A percentile compares a stretch with the other conserved stretches of the same genome.
Evolutionary conservation across 2,888 invertebrate genomes (phyloP).

Genomic region (Leptinotarsa tumamoca): DNA sequence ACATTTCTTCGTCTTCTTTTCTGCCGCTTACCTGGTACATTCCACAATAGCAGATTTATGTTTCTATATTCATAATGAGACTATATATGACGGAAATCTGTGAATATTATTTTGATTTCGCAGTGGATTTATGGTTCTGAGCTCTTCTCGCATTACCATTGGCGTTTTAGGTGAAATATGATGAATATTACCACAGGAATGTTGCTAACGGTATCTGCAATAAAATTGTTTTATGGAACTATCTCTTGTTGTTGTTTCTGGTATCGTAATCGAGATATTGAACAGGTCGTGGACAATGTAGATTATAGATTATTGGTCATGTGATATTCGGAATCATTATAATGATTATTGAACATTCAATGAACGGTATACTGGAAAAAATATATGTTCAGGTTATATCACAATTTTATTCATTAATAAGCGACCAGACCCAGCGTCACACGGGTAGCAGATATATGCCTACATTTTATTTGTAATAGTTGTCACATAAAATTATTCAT

Average conservation of each 20-base stretch:
- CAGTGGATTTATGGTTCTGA: constrained; percentile 47
- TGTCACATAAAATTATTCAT: too few species aligned
- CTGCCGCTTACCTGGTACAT: constrained; percentile 46
- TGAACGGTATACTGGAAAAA: not conserved
- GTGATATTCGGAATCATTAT: not conserved
- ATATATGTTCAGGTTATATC: not conserved
- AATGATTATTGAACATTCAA: not conserved
- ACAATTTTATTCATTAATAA: not conserved
- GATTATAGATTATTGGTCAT: constrained; percentile 2
- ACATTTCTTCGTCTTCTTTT: constrained; percentile 40
- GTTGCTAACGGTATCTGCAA: constrained; percentile 41
- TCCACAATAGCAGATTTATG: constrained; percentile 58
- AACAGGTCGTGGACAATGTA: constrained; percentile 1
- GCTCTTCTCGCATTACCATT: constrained; percentile 43
- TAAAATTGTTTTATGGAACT: constrained; percentile 38
- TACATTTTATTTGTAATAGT: too few species aligned
- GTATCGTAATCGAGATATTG: constrained; percentile 15
- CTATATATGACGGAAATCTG: constrained; percentile 59
- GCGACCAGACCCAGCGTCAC: too few species aligned
- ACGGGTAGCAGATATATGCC: too few species aligned
- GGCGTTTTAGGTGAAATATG: constrained; percentile 46
- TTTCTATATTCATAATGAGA: constrained; percentile 58
- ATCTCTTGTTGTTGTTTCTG: constrained; percentile 20
- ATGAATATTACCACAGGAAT: constrained; percentile 45
- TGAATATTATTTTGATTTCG: constrained; percentile 49